These are phyloP conservation scores for Nothoprocta pentlandii DNA, from an alignment of 2,113 vertebrate genomes.

Conservation along the genomic window DNA sequence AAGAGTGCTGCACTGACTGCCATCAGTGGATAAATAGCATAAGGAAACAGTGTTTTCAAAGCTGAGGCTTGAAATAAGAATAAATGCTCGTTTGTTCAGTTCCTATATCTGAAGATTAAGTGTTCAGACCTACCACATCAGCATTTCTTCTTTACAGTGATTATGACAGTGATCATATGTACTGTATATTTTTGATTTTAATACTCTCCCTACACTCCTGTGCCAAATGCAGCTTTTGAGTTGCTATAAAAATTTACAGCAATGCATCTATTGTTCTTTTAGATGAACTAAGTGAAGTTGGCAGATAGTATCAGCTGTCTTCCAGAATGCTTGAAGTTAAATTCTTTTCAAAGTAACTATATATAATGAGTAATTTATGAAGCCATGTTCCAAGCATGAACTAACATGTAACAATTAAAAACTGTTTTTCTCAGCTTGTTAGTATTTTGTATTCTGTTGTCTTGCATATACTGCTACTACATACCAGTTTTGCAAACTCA, in stretches of 20 bases:
- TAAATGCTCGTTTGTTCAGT: neutral
- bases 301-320: neutral
- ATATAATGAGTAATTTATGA: neutral
- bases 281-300: neutral
- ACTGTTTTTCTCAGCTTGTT: neutral
- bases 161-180: neutral
- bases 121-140: neutral
- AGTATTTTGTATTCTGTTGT: neutral
- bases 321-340: neutral
- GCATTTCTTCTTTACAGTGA: neutral
- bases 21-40: neutral
- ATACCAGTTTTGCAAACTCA: neutral
- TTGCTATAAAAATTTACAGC: neutral
- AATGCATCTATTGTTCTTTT: neutral
- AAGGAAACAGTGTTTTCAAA: neutral
- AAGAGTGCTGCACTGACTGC: neutral
- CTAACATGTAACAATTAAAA: neutral
- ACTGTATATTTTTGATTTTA: neutral
- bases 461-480: neutral
- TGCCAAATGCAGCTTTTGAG: neutral
- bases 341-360: neutral
- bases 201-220: neutral
- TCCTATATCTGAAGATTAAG: neutral
- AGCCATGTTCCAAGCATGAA: neutral
- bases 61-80: neutral